A percentile compares a stretch with the other conserved stretches of the same genome.
phyloP scores from a whole-genome alignment of 1,140 invertebrate species.

The Periplaneta americana region DNA sequence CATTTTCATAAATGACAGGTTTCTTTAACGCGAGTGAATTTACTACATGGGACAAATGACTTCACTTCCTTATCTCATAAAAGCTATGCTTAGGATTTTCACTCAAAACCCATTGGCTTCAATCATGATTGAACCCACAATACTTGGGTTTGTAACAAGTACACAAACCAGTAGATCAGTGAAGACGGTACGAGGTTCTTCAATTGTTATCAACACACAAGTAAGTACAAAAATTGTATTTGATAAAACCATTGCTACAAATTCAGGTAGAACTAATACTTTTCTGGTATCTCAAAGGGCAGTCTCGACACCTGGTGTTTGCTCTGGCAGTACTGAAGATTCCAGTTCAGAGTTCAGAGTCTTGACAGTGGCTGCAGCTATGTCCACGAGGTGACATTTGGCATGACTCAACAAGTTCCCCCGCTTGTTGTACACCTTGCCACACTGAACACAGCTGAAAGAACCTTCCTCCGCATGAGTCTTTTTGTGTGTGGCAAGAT shows the following conservation, averaged over 20 bases:
- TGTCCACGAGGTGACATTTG: not conserved
- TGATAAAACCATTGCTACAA: not conserved
- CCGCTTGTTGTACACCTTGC: constrained; percentile 12
- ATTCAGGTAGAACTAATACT: not conserved
- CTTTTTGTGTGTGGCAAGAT: constrained; percentile 18
- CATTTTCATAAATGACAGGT: too few species aligned
- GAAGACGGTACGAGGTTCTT: not conserved
- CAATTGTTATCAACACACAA: too few species aligned
- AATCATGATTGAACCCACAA: too few species aligned
- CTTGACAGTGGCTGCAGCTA: not conserved
- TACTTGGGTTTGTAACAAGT: too few species aligned
- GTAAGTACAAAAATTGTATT: not conserved
- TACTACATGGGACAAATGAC: too few species aligned
- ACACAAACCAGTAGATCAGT: too few species aligned
- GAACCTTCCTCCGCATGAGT: constrained; percentile 12
- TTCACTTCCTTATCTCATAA: too few species aligned
- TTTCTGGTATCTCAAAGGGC: not conserved
- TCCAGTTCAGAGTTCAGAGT: not conserved
- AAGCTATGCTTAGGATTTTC: too few species aligned
- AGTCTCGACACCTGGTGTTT: not conserved
- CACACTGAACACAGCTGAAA: constrained; percentile 8
- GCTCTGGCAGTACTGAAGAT: not conserved
- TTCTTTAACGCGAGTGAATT: too few species aligned
- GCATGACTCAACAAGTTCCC: constrained; percentile 10
- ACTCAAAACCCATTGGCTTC: too few species aligned